These are phyloP conservation scores for Muschampia plurimacula DNA, from an alignment of 2,888 invertebrate species.

Conservation along the genomic window DNA sequence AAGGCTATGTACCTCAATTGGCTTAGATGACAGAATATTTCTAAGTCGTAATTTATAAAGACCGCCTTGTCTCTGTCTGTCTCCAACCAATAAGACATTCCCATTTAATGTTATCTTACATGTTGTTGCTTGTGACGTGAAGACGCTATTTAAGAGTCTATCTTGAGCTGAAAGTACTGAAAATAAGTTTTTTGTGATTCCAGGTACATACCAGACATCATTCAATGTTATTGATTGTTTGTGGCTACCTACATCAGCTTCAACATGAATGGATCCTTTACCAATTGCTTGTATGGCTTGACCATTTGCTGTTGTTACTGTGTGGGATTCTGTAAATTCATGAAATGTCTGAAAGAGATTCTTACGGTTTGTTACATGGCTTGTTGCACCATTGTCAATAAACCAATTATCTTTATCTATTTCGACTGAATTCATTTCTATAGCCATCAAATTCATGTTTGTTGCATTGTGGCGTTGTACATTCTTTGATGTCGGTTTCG, in stretches of 20 bases:
- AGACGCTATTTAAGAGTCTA: background rate
- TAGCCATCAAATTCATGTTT: background rate
- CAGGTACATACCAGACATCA: slow-evolving; percentile 24
- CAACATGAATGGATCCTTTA: background rate
- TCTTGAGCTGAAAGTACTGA: slow-evolving; percentile 29
- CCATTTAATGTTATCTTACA: slow-evolving; percentile 3
- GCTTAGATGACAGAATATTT: background rate
- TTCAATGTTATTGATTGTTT: background rate
- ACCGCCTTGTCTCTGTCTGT: slow-evolving; percentile 8
- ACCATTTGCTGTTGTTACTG: slow-evolving; percentile 7
- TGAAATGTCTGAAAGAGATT: background rate
- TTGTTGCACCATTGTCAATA: slow-evolving; percentile 3
- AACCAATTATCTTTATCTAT: background rate
- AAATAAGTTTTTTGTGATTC: slow-evolving; percentile 22
- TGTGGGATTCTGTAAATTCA: background rate
- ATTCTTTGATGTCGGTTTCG: background rate
- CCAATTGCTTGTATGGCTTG: background rate
- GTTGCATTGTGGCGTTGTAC: background rate
- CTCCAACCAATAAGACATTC: slow-evolving; percentile 12
- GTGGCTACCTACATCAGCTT: background rate
- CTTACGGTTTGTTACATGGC: background rate
- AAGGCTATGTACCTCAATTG: background rate
- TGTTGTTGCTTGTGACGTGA: background rate
- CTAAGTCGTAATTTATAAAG: slow-evolving; percentile 11
- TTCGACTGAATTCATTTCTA: slow-evolving; percentile 3